These are phyloP conservation scores for Gobio occitaniae DNA, from an alignment of 2,797 vertebrate genomes.

Conservation along the genomic window DNA sequence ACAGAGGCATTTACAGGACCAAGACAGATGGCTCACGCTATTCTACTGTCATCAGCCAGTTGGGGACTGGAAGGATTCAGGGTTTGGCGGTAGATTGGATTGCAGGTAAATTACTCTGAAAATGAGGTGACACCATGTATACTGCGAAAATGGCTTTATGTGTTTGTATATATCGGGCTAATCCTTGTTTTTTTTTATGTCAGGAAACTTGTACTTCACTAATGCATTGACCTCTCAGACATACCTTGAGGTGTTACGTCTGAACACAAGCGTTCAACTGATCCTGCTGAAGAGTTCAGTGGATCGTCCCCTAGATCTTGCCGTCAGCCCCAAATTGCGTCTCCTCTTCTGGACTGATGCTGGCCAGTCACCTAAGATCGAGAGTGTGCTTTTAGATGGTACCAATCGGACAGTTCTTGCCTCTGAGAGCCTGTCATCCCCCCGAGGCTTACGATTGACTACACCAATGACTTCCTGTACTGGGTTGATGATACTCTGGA, in stretches of 20 bases:
- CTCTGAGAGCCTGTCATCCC: slow-evolving; percentile 87
- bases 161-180: not conserved
- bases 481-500: slow-evolving; percentile 94
- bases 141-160: not conserved
- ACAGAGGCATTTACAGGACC: slow-evolving; percentile 70
- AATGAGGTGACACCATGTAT: not conserved
- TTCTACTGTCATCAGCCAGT: slow-evolving; percentile 78
- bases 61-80: slow-evolving; percentile 86
- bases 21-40: slow-evolving; percentile 73
- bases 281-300: slow-evolving; percentile 85
- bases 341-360: slow-evolving; percentile 93
- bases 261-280: slow-evolving; percentile 87
- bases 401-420: slow-evolving; percentile 90
- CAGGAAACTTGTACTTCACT: slow-evolving; percentile 95
- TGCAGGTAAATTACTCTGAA: slow-evolving; percentile 77
- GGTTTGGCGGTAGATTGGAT: slow-evolving; percentile 93
- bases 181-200: slow-evolving; percentile 1
- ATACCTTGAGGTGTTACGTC: slow-evolving; percentile 85
- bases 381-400: slow-evolving; percentile 89
- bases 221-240: slow-evolving; percentile 87
- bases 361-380: slow-evolving; percentile 92
- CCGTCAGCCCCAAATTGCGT: slow-evolving; percentile 88
- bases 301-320: slow-evolving; percentile 86
- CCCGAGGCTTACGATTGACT: slow-evolving; percentile 89
- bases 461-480: slow-evolving; percentile 84